These are phyloP conservation scores for Halcyon malimbica DNA, from an alignment of 2,113 vertebrate species.

Conservation along the genomic window DNA sequence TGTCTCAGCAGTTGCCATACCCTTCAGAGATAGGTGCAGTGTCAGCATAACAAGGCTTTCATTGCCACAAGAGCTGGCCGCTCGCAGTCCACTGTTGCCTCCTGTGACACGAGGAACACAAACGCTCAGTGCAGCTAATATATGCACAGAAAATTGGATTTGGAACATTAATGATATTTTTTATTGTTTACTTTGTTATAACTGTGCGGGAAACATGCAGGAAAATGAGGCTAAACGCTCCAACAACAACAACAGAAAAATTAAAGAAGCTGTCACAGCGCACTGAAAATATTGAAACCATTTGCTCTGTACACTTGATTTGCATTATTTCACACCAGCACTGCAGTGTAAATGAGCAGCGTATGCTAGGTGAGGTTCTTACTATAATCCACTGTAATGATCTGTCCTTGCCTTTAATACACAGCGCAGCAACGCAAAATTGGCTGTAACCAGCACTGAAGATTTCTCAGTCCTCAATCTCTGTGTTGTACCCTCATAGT, in stretches of 20 bases:
- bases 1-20: neutral
- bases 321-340: slow-evolving; percentile 32
- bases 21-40: neutral
- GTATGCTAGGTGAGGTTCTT: neutral
- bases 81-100: neutral
- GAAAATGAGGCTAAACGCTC: neutral
- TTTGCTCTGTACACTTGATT: neutral
- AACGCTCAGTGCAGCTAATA: neutral
- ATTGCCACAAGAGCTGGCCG: neutral
- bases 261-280: neutral
- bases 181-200: neutral
- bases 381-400: slow-evolving; percentile 1
- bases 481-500: neutral
- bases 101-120: neutral
- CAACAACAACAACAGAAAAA: neutral
- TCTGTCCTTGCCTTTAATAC: neutral
- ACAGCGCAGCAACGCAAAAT: neutral
- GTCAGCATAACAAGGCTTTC: neutral
- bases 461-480: neutral
- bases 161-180: neutral
- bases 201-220: neutral
- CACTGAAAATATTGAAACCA: neutral
- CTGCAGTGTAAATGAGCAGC: neutral
- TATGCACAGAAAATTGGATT: neutral
- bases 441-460: neutral